Percentiles rank a stretch among this genome's conserved stretches.
These are phyloP conservation scores for Hyperoplus immaculatus DNA, from an alignment of 2,797 vertebrate genomes.

Conservation along the genomic window DNA sequence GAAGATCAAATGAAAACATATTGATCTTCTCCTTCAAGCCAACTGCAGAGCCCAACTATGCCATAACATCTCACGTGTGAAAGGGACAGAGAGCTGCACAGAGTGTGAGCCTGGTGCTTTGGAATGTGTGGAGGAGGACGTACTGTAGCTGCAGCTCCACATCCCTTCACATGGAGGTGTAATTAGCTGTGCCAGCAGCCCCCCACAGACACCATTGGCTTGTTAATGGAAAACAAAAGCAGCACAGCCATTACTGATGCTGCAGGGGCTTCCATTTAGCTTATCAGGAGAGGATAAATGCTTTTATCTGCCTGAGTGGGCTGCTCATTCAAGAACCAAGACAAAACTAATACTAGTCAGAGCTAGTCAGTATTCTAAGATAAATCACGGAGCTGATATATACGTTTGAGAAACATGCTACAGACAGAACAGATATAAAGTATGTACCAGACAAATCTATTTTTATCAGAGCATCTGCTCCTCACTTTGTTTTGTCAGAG, in stretches of 20 bases:
- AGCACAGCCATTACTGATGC: conserved; percentile 47
- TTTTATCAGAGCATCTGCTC: conserved; percentile 68
- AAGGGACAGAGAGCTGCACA: conserved; percentile 1
- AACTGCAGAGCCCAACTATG: background rate
- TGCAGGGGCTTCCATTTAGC: conserved; percentile 41
- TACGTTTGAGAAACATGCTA: conserved; percentile 25
- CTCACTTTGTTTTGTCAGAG: conserved; percentile 64
- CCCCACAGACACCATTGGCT: conserved; percentile 37
- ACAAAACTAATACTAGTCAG: conserved; percentile 25
- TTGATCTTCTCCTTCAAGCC: conserved; percentile 46
- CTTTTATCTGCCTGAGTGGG: conserved; percentile 43
- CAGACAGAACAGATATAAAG: background rate
- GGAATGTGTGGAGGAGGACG: conserved; percentile 57
- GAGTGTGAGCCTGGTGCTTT: conserved; percentile 33
- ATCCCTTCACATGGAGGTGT: conserved; percentile 58
- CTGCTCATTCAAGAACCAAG: conserved; percentile 25
- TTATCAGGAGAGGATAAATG: conserved; percentile 47
- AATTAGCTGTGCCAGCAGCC: conserved; percentile 62
- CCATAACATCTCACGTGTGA: background rate
- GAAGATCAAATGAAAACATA: conserved; percentile 42
- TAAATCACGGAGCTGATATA: background rate
- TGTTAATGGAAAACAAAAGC: conserved; percentile 66
- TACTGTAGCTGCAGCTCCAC: conserved; percentile 46
- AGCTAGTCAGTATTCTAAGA: conserved; percentile 33
- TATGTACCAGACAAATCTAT: conserved; percentile 50